phyloP scores from a whole-genome alignment of 2,888 invertebrate genomes.

The Lasioglossum morio region DNA sequence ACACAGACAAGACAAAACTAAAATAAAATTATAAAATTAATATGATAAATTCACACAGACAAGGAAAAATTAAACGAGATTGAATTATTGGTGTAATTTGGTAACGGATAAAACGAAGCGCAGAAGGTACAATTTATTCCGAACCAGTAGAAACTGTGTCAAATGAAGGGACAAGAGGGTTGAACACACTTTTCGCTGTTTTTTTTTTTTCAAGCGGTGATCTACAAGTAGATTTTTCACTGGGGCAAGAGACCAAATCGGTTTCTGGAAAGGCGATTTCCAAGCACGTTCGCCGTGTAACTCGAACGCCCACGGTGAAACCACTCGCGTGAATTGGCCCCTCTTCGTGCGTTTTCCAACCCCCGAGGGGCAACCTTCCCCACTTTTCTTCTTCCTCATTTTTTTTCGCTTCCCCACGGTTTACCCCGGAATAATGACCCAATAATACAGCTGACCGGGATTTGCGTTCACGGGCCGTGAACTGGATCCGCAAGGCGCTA shows the following conservation, averaged over 20 bases:
- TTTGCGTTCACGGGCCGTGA: conserved; percentile 56
- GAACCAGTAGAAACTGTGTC: neutral
- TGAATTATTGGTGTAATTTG: neutral
- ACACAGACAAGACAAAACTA: too few species aligned
- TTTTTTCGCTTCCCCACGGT: conserved; percentile 55
- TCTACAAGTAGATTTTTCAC: neutral
- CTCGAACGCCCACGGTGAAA: conserved; percentile 19
- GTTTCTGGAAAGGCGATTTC: conserved; percentile 4
- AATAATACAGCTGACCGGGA: conserved; percentile 63
- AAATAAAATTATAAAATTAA: too few species aligned
- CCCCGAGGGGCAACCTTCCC: conserved; percentile 51
- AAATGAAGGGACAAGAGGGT: neutral
- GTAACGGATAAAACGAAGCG: neutral
- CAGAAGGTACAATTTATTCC: neutral
- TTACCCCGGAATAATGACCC: conserved; percentile 63
- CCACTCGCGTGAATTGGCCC: conserved; percentile 37
- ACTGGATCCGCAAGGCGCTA: conserved; percentile 49
- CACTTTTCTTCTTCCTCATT: conserved; percentile 54
- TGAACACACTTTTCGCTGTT: neutral
- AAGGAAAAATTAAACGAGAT: too few species aligned
- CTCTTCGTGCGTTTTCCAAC: conserved; percentile 37
- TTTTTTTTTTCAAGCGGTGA: neutral
- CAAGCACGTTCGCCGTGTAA: conserved; percentile 14
- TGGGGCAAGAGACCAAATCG: conserved; percentile 2
- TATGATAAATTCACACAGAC: too few species aligned